Percentiles rank a stretch among this genome's conserved stretches.
These are phyloP conservation scores for Cliona cf. orientalis DNA, from an alignment of 37 sponge, comb jelly and placozoan genomes.

Conservation along the genomic window DNA sequence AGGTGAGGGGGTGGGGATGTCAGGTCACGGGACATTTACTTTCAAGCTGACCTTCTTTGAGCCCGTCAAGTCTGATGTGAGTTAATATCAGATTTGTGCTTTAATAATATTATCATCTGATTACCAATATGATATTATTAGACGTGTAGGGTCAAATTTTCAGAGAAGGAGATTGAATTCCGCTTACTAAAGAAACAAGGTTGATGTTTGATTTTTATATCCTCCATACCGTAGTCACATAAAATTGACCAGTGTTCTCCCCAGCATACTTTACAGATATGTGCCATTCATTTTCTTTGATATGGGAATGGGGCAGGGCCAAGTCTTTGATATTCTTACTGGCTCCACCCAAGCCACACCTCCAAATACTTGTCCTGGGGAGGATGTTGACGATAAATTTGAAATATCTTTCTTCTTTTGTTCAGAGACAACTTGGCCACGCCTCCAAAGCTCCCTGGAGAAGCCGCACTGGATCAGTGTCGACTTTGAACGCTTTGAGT, in stretches of 20 bases:
- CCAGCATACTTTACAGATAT: not conserved
- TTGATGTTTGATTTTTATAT: no score
- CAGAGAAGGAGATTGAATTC: slow-evolving; percentile 80
- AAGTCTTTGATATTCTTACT: no score
- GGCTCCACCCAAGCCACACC: no score
- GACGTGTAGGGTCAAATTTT: slow-evolving; percentile 63
- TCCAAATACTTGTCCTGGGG: no score
- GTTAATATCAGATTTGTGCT: not conserved
- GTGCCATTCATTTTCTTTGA: slow-evolving; percentile 1
- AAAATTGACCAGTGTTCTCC: not conserved
- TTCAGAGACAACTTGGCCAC: slow-evolving; percentile 73
- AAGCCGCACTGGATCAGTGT: slow-evolving; percentile 82
- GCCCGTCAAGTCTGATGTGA: slow-evolving; percentile 71
- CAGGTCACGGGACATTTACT: slow-evolving; percentile 62
- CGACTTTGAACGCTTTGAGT: slow-evolving; percentile 81
- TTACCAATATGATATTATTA: slow-evolving; percentile 9
- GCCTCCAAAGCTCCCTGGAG: slow-evolving; percentile 55
- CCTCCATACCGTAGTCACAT: no score
- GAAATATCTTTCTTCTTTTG: no score
- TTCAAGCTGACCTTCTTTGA: slow-evolving; percentile 81
- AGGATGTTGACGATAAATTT: no score
- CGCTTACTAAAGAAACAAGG: slow-evolving; percentile 73
- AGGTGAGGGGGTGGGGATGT: slow-evolving; percentile 72
- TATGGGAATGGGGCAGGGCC: no score
- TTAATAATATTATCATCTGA: not conserved